A percentile compares a stretch with the other conserved stretches of the same genome.
These are phyloP conservation scores for Ptychadena robeensis DNA, from an alignment of 2,797 vertebrate species.

Conservation along the genomic window DNA sequence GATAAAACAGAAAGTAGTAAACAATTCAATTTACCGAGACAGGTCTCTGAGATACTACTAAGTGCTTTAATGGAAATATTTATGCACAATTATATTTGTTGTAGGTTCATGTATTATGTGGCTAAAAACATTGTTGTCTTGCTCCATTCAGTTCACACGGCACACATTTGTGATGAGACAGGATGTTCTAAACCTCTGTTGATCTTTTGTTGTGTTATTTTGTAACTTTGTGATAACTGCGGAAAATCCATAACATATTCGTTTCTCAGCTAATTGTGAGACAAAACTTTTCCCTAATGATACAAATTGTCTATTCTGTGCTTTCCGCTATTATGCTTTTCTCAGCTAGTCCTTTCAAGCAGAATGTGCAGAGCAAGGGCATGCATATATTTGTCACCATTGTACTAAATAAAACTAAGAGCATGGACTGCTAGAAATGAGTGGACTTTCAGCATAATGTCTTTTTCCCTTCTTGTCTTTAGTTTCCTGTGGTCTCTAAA, in stretches of 20 bases:
- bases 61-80: neutral
- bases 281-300: slow-evolving; percentile 34
- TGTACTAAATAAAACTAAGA: slow-evolving; percentile 6
- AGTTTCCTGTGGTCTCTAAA: slow-evolving; percentile 50
- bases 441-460: neutral
- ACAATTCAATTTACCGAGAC: neutral
- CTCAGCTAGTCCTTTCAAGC: slow-evolving; percentile 34
- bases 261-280: slow-evolving; percentile 26
- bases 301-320: slow-evolving; percentile 40
- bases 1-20: too few relatives aligned
- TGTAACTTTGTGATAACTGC: neutral
- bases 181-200: neutral
- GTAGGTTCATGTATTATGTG: neutral
- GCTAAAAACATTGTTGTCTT: neutral
- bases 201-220: neutral
- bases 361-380: slow-evolving; percentile 37
- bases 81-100: neutral
- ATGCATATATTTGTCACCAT: slow-evolving; percentile 19
- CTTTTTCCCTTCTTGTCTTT: slow-evolving; percentile 17
- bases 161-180: neutral
- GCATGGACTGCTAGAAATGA: slow-evolving; percentile 12
- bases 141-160: neutral
- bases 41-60: neutral
- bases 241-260: slow-evolving; percentile 26
- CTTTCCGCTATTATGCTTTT: slow-evolving; percentile 44